Base-by-base conservation (phyloP, 2,888 invertebrate genomes). In the Thymelicus lineola region DNA sequence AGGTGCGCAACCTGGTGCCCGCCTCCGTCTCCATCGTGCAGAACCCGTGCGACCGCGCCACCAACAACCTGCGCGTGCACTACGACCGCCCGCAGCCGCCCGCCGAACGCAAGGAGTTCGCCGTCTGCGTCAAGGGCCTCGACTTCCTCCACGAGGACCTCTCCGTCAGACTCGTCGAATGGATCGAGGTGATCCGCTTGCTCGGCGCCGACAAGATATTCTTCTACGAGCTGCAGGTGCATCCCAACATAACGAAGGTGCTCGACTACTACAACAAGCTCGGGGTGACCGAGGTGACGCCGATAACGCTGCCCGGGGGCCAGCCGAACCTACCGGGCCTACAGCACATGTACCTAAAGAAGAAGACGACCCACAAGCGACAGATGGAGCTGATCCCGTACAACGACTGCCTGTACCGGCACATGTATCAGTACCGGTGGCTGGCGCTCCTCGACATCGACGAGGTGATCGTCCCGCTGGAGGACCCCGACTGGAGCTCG, bases 361-460 rank as follows among this genome's bases (percentile, higher is more conserved):
- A 97, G 85, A 98, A 98, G 89, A 96, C 97, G 42, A 98, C 98
- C 81, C 97, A 98, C 90, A 99, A 99, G 89, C 95, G 98, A 14
- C 97, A 98, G 87, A 98, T 98, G 91, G 99, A 99, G 90, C 95
- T 99, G 72, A 97, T 99, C 79, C 98, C 98, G 12, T 99, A 99
- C 94, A 99, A 99, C 88, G 99, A 99, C 88, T 99, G 99, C 83
- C 95, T 99, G 67, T 98, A 98, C 92, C 96, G 97, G 85, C 97
- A 98, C 85, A 95, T 98, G 94, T 97, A 98, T 86, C 95, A 96
- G 75, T 98, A 98, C 89, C 96, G 97, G 75, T 98, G 97, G 90
- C 96, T 98, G 67, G 97, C 97, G n/a, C 93, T 99, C 71, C 94
- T 98, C 66, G 99, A 99, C 86, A 97, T 98, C 75, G 99, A 99